Evolutionary conservation across 2,113 vertebrate genomes (phyloP).

Genomic region (Tyrannus savana): DNA sequence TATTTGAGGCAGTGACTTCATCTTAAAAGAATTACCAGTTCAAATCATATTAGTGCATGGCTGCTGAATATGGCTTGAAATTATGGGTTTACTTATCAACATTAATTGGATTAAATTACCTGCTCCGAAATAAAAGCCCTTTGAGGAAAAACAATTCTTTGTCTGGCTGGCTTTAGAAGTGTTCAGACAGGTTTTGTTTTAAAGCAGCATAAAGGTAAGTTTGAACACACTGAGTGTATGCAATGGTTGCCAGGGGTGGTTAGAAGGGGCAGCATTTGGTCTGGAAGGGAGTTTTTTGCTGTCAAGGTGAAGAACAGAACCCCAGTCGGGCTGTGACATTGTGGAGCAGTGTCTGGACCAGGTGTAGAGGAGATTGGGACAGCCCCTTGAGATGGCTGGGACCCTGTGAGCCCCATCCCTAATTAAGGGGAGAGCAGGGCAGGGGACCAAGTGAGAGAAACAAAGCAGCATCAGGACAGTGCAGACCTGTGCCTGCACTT

Average conservation of each 20-base stretch:
- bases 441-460: neutral
- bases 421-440: neutral
- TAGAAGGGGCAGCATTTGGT: neutral
- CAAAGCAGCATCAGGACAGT: rapidly evolving
- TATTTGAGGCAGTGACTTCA: conserved; percentile 26
- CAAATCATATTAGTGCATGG: neutral
- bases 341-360: neutral
- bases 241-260: neutral
- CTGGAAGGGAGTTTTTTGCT: neutral
- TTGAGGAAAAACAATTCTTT: neutral
- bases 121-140: conserved; percentile 9
- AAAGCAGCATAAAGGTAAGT: neutral
- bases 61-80: neutral
- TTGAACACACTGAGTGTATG: neutral
- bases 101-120: conserved; percentile 48
- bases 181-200: neutral
- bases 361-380: neutral
- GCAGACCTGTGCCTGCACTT: neutral
- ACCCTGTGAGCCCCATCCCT: neutral
- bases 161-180: neutral
- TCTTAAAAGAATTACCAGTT: conserved; percentile 29
- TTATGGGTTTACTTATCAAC: conserved; percentile 31
- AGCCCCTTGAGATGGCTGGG: neutral
- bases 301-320: neutral
- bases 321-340: neutral